A percentile compares a stretch with the other conserved stretches of the same genome.
phyloP scores from a whole-genome alignment of 2,888 invertebrate genomes.

The Alentia gelatinosa region DNA sequence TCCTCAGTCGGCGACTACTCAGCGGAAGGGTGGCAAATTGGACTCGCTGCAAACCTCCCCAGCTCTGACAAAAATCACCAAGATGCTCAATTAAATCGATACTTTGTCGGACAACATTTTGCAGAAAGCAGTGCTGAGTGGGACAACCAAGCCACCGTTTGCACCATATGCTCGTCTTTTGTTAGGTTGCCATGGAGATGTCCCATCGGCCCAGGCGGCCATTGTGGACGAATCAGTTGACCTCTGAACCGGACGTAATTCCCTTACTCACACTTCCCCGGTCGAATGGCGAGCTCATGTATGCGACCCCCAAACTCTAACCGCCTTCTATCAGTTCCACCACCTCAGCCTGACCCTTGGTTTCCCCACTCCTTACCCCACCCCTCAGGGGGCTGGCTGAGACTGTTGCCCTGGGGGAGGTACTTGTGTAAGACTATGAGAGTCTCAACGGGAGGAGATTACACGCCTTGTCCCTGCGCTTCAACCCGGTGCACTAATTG shows the following conservation, averaged over 20 bases:
- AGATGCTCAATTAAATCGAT: background rate
- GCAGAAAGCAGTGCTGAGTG: background rate
- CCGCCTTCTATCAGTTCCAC: background rate
- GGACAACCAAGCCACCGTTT: background rate
- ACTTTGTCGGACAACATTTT: background rate
- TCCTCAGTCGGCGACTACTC: background rate
- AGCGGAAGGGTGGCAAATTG: background rate
- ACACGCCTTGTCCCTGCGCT: background rate
- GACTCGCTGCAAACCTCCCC: background rate
- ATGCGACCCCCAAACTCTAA: background rate
- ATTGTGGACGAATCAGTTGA: slow-evolving; percentile 10
- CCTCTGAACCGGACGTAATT: slow-evolving; percentile 44
- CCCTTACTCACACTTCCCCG: background rate
- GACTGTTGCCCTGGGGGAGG: background rate
- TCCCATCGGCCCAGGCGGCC: background rate
- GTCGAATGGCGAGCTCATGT: no score
- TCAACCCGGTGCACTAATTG: background rate
- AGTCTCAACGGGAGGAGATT: background rate
- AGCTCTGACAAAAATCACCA: background rate
- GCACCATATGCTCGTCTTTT: slow-evolving; percentile 30
- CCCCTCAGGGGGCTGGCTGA: background rate
- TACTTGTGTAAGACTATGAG: background rate
- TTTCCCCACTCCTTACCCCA: background rate
- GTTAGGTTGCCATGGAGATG: background rate
- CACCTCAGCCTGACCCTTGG: background rate